Evolutionary conservation across 92 coral and sea anemone species (phyloP), one percentile per base, ranked within the genome.

Genomic region (Muricea muricata): DNA sequence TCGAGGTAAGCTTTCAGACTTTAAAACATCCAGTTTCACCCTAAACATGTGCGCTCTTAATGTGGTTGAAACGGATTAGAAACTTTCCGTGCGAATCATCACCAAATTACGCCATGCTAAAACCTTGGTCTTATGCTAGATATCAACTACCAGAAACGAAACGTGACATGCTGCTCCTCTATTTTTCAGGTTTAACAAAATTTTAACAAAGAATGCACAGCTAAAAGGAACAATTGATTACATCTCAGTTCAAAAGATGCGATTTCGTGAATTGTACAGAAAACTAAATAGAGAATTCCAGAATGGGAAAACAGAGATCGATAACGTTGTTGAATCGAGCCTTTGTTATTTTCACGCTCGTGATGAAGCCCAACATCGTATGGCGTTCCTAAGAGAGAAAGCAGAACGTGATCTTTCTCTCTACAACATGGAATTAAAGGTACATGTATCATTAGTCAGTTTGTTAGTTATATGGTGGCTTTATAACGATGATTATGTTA

Each of bases 341-440:
- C 82, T 94, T 20, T 73, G 90, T 2, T 84, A 94, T 67, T 93
- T 88, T 31, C 88, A 89, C 68, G 89, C 93, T 17, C 83, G 99
- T 55, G 99, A 97, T 21, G 99, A 97, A 47, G 99, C 99, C 0
- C 99, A 94, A 42, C 98, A 97, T 57, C 89, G 99, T 24, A 94
- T 97, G 98, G 92, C 94, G 9, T 89, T 94, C 1, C 72, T 97
- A 29, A 87, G 93, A 20, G 99, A 97, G 78, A 92, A 97, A 52
- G 93, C 92, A 3, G 99, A 94, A 31, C 87, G 99, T 20, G 99
- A 97, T n/a, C 88, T 92, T n/a, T 84, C 95, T 20, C 47, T 87
- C 40, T 90, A 88, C 76, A 92, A 90, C 79, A 84, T 74, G 50
- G 98, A 97, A 57, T 79, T 97, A 66, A 97, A 97, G 37, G 70